Evolutionary conservation across 37 sponge, comb jelly and placozoan species (phyloP).

Genomic region (Sycon ciliatum): DNA sequence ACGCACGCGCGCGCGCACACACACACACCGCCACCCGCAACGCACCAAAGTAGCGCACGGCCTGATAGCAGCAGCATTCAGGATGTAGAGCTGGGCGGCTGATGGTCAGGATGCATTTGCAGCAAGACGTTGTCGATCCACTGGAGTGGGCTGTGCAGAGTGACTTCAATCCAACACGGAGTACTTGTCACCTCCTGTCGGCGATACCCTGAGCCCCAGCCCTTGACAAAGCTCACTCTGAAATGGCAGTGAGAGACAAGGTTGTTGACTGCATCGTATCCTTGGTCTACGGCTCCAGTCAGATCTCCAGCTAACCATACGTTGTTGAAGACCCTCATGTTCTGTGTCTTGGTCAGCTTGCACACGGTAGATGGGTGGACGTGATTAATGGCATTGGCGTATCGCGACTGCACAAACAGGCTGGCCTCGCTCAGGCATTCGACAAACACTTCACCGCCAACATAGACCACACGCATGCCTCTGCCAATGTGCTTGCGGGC

Average conservation of each 20-base stretch:
- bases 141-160: constrained; percentile 82
- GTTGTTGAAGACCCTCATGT: constrained; percentile 93
- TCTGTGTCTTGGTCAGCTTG: constrained; percentile 86
- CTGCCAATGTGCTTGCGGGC: constrained; percentile 89
- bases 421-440: constrained; percentile 86
- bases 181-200: constrained; percentile 95
- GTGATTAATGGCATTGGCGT: constrained; percentile 78
- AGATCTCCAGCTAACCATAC: constrained; percentile 80
- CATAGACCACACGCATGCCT: constrained; percentile 86
- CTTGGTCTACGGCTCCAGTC: constrained; percentile 63
- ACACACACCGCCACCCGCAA: too few relatives aligned
- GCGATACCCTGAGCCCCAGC: constrained; percentile 96
- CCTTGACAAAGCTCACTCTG: constrained; percentile 94
- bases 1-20: too few relatives aligned
- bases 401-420: constrained; percentile 89
- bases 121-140: constrained; percentile 88
- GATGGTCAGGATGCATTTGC: too few relatives aligned
- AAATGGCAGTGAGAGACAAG: constrained; percentile 87
- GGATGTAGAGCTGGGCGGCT: too few relatives aligned
- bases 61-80: too few relatives aligned
- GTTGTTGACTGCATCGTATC: constrained; percentile 83
- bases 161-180: constrained; percentile 93
- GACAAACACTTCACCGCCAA: constrained; percentile 88
- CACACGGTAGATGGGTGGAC: constrained; percentile 94
- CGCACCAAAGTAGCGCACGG: too few relatives aligned